Conservation (phyloP, 2,888 invertebrate species). For the Caenorhabditis sp. region DNA sequence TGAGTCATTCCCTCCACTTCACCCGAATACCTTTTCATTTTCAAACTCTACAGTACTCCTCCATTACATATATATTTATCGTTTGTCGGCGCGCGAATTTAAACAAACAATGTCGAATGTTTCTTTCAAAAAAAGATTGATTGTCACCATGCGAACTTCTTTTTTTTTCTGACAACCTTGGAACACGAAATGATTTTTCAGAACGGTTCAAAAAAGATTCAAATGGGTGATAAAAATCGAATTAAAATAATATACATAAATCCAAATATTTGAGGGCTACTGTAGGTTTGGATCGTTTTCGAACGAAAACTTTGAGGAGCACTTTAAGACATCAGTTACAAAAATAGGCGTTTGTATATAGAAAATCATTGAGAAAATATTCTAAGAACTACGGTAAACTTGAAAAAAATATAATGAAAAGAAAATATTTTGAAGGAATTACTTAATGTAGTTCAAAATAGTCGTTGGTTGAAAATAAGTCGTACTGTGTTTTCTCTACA, state of each 20-base stretch:
- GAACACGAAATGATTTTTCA: not conserved
- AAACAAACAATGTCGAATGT: conserved; percentile 1
- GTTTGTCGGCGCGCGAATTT: not conserved
- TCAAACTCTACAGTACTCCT: not conserved
- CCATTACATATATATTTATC: not conserved
- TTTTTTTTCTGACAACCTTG: too few relatives aligned
- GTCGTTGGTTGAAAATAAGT: too few relatives aligned
- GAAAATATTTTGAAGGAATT: too few relatives aligned
- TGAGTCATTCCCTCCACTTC: too few relatives aligned
- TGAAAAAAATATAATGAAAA: too few relatives aligned
- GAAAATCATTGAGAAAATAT: too few relatives aligned
- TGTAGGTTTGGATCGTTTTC: not conserved
- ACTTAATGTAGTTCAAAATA: too few relatives aligned
- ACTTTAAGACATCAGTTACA: too few relatives aligned
- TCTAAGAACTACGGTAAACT: too few relatives aligned
- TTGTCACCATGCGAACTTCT: conserved; percentile 5
- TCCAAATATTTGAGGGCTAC: not conserved
- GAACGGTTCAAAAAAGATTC: conserved; percentile 1
- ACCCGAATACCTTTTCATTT: not conserved
- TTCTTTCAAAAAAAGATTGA: conserved; percentile 5
- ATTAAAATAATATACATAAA: not conserved
- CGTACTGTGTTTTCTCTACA: too few relatives aligned
- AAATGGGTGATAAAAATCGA: not conserved
- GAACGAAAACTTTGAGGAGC: too few relatives aligned
- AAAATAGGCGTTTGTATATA: too few relatives aligned